Evolutionary conservation across 2,888 invertebrate species (phyloP).

Genomic region (Anticlea derivata): DNA sequence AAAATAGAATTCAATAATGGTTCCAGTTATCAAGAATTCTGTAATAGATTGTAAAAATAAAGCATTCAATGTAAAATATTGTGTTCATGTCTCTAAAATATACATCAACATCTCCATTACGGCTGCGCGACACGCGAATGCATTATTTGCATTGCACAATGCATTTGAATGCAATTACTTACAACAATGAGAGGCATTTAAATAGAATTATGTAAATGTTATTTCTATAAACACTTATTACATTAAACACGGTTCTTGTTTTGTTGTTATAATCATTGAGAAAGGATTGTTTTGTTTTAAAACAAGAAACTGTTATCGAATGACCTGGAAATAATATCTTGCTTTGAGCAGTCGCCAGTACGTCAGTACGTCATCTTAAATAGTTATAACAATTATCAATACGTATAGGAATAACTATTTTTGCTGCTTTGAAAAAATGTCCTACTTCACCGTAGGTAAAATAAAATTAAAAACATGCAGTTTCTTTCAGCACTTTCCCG

Average conservation of each 20-base stretch:
- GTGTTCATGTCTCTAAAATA: not conserved
- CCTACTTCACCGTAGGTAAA: too few species aligned
- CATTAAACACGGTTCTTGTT: constrained; percentile 12
- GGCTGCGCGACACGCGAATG: constrained; percentile 13
- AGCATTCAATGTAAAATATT: not conserved
- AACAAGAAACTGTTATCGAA: not conserved
- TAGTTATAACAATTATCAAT: too few species aligned
- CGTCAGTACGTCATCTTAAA: too few species aligned
- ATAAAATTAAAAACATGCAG: too few species aligned
- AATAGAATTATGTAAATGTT: constrained; percentile 22
- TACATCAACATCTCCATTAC: constrained; percentile 3
- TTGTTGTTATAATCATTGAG: constrained; percentile 16
- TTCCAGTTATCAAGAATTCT: too few species aligned
- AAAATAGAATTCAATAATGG: too few species aligned
- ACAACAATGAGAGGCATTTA: constrained; percentile 16
- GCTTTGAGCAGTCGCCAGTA: not conserved
- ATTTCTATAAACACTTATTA: constrained; percentile 18
- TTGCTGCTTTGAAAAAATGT: too few species aligned
- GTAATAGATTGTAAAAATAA: not conserved
- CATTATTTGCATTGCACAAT: constrained; percentile 20
- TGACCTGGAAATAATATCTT: too few species aligned
- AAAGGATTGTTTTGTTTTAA: not conserved
- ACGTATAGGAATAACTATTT: too few species aligned
- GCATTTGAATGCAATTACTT: constrained; percentile 23
- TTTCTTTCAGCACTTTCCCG: too few species aligned